Percentiles rank a stretch among this genome's conserved stretches.
phyloP scores from a whole-genome alignment of 2,113 vertebrate species.

The Pterocles gutturalis region DNA sequence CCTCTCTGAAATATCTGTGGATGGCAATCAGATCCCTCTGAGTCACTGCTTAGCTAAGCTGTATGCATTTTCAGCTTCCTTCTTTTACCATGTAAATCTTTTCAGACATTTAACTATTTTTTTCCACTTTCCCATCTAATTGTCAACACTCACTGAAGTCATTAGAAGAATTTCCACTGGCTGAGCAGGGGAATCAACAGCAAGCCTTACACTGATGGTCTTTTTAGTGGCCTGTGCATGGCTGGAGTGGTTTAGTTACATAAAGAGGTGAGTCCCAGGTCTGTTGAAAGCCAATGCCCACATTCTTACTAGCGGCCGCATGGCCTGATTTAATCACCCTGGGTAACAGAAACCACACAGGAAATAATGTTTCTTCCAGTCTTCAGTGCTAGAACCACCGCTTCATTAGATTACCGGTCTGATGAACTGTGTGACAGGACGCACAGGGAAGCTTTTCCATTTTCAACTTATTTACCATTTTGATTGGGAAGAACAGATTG shows the following conservation, averaged over 20 bases:
- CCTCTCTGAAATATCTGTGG: slow-evolving; percentile 36
- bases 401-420: background rate
- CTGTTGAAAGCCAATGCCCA: background rate
- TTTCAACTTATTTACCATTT: background rate
- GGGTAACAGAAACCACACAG: background rate
- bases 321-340: background rate
- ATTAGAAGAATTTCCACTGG: background rate
- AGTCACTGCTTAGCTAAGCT: slow-evolving; percentile 69
- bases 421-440: background rate
- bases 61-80: background rate
- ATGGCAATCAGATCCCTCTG: slow-evolving; percentile 63
- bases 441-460: background rate
- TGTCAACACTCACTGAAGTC: background rate
- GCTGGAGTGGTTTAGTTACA: background rate
- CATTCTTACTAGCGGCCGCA: background rate
- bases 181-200: background rate
- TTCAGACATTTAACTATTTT: slow-evolving; percentile 41
- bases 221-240: background rate
- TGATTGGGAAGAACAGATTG: background rate
- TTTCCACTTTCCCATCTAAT: background rate
- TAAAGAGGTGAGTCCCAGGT: background rate
- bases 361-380: background rate
- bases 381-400: background rate
- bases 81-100: background rate
- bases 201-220: background rate